Evolutionary conservation across 2,797 vertebrate species (phyloP).

Genomic region (Vespertilio murinus): DNA sequence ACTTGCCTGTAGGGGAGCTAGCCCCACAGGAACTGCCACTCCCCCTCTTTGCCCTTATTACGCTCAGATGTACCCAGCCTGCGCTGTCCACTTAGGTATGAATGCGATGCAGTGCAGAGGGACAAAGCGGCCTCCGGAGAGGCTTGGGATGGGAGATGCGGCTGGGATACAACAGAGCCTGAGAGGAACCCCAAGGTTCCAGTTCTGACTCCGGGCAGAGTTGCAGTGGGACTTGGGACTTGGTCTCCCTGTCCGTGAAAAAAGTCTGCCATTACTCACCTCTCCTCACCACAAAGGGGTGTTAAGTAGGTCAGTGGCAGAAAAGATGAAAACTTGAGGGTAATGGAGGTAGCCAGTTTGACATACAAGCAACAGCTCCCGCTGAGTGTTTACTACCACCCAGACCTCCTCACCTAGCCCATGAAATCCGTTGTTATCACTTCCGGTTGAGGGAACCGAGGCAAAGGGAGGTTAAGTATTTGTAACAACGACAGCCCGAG

Average conservation of each 20-base stretch:
- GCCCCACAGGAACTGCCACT: neutral
- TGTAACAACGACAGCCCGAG: neutral
- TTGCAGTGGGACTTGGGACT: neutral
- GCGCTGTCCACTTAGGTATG: neutral
- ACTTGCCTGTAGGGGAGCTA: neutral
- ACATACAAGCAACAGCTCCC: neutral
- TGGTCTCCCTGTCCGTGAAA: neutral
- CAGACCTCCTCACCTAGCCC: too few species aligned
- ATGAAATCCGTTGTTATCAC: neutral
- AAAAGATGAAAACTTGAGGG: neutral
- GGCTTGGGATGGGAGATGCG: neutral
- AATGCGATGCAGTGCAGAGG: neutral
- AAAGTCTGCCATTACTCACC: neutral
- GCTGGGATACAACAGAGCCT: neutral
- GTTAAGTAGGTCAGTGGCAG: neutral
- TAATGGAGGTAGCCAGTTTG: neutral
- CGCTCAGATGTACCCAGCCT: neutral
- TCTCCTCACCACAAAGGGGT: neutral
- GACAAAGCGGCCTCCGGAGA: neutral
- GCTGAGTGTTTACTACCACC: neutral
- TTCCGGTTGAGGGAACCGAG: neutral
- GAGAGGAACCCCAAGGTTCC: neutral
- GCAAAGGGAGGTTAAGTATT: neutral
- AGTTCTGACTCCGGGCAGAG: neutral
- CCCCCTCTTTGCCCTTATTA: neutral